Base-by-base conservation (phyloP, 2,797 vertebrate genomes). In the Cheirogaleus major region DNA sequence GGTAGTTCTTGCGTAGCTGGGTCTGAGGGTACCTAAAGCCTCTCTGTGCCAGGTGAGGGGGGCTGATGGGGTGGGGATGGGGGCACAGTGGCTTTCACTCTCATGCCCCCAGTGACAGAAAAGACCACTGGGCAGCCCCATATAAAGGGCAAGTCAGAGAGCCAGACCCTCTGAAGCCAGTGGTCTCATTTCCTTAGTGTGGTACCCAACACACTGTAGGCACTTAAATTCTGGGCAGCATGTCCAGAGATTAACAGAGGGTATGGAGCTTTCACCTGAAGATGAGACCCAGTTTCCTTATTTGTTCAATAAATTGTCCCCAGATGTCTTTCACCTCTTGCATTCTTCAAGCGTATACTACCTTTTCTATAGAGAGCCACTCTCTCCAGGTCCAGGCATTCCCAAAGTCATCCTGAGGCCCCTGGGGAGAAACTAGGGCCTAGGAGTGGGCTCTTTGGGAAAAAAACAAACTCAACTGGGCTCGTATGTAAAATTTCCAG, bases 181-280 rank as follows among this genome's bases (percentile, higher is more conserved):
- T 3, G 52, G 32, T 45, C 27, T 85, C 7, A 3, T 23, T 35
- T 52, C 85, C 57, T 78, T 23, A 45, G 38, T 38, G 8, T 5
- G 15, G 38, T 8, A 3, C n/a, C 84, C 35, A 43, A 22, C 0
- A 32, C 17, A 14, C 0, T 52, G 52, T 0, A 35, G 80, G 59
- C 22, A 32, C 41, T 35, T 43, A 7, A 4, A 7, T 55, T 48
- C 72, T 38, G 18, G 52, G 50, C 1, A 12, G 35, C 10, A 12
- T 32, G 41, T 18, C 35, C 61, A 78, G 61, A 67, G 32, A n/a
- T 57, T 69, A 22, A 3, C 1, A 30, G 57, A 80, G 61, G 32
- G 12, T 13, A 20, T 0, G 5, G 55, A 15, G 1, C 32, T 17
- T 70, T 50, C 1, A 45, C 22, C n/a, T 38, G 20, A 63, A 41